Conservation (phyloP, 2,113 vertebrate species). For the Saccopteryx leptura region DNA sequence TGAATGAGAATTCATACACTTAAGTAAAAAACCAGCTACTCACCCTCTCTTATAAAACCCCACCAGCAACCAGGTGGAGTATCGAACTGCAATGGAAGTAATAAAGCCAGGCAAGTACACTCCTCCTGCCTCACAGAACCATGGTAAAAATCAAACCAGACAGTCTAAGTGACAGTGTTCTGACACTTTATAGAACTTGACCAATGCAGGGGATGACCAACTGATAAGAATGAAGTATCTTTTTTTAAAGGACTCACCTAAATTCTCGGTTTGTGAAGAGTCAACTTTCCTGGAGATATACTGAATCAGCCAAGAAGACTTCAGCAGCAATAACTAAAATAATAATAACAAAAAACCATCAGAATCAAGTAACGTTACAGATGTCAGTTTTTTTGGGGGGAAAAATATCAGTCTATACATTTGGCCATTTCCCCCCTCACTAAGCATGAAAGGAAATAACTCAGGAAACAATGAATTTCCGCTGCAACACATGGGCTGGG, state of each 20-base stretch:
- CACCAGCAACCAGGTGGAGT: not conserved
- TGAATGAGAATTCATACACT: not conserved
- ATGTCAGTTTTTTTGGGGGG: not conserved
- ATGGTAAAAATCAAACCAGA: not conserved
- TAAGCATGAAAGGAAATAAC: conserved; percentile 81
- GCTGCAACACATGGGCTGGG: conserved; percentile 71
- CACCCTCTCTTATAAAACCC: not conserved
- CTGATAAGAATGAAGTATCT: not conserved
- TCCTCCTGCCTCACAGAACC: not conserved
- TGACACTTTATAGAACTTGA: not conserved
- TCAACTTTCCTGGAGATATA: conserved; percentile 57
- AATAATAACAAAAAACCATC: conserved; percentile 72
- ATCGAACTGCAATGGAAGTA: not conserved
- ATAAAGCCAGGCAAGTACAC: not conserved
- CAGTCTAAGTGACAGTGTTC: not conserved
- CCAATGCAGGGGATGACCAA: not conserved
- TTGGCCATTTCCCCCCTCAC: conserved; percentile 64
- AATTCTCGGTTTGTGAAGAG: conserved; percentile 79
- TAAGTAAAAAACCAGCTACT: not conserved
- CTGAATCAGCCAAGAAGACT: conserved; percentile 73
- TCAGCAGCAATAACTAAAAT: conserved; percentile 79
- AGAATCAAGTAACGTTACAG: not conserved
- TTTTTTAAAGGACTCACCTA: conserved; percentile 79
- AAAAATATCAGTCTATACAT: conserved; percentile 34
- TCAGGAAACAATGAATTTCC: conserved; percentile 79